Evolutionary conservation across 2,113 vertebrate genomes (phyloP).

Genomic region (Pangasianodon hypophthalmus): DNA sequence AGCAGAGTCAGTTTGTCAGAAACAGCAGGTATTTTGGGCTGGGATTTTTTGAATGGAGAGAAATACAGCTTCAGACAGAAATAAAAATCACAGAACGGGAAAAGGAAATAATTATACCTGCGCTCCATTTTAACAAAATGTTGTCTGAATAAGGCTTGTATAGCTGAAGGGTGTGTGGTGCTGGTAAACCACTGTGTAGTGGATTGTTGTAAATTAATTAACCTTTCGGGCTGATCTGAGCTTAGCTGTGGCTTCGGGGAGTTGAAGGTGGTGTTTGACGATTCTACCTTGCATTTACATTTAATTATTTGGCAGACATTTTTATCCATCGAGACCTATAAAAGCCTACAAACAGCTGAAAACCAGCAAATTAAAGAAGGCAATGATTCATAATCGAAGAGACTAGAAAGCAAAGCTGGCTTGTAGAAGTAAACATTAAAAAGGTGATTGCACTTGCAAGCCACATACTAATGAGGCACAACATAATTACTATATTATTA

Average conservation of each 20-base stretch:
- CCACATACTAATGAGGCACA: too few relatives aligned
- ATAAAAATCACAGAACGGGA: background rate
- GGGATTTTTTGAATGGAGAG: background rate
- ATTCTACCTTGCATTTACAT: background rate
- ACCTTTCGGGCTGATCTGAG: constrained; percentile 14
- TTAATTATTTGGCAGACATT: constrained; percentile 14
- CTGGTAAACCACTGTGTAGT: background rate
- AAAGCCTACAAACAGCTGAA: background rate
- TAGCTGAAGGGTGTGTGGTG: background rate
- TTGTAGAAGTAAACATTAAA: background rate
- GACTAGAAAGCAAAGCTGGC: background rate
- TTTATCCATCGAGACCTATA: constrained; percentile 9
- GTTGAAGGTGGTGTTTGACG: background rate
- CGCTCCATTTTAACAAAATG: background rate
- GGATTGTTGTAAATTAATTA: constrained; percentile 13
- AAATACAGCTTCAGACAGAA: background rate
- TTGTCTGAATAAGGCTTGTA: background rate
- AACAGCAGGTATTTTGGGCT: background rate
- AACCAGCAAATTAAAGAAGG: background rate
- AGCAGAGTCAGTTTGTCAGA: background rate
- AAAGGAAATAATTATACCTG: background rate
- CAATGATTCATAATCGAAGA: constrained; percentile 1
- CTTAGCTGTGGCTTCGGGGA: constrained; percentile 13
- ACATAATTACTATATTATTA: background rate
- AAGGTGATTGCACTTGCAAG: background rate